Evolutionary conservation across 2,888 invertebrate genomes (phyloP).

Genomic region (Meta bourneti): DNA sequence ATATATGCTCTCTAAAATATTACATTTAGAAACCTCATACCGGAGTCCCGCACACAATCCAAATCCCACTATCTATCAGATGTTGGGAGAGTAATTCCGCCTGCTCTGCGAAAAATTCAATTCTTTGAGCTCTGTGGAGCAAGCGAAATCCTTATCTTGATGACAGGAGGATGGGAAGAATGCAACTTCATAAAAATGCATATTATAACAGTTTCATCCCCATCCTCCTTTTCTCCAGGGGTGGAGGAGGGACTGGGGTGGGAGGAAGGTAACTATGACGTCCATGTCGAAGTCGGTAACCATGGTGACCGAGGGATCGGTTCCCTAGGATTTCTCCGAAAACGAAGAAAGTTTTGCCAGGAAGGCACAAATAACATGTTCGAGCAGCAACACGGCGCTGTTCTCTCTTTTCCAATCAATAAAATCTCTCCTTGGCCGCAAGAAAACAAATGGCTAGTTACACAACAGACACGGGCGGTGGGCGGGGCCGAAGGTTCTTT

Average conservation of each 20-base stretch:
- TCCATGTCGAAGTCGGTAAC: slow-evolving; percentile 18
- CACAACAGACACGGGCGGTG: background rate
- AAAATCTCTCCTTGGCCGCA: slow-evolving; percentile 40
- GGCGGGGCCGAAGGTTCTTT: background rate
- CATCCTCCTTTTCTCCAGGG: slow-evolving; percentile 3
- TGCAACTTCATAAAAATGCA: slow-evolving; percentile 18
- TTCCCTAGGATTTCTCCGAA: slow-evolving; percentile 13
- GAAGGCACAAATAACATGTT: slow-evolving; percentile 53
- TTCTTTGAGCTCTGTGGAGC: background rate
- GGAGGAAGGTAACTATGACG: slow-evolving; percentile 13
- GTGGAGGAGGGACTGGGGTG: background rate
- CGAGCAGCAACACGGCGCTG: slow-evolving; percentile 10
- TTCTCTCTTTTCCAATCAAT: slow-evolving; percentile 58
- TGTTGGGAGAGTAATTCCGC: too few species aligned
- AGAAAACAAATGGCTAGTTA: slow-evolving; percentile 53
- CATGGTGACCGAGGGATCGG: slow-evolving; percentile 29
- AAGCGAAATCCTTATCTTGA: background rate
- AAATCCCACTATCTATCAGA: too few species aligned
- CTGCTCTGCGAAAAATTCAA: background rate
- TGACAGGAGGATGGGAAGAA: background rate
- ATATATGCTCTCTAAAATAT: background rate
- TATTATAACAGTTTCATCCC: background rate
- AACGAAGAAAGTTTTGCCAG: slow-evolving; percentile 36
- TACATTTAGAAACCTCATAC: too few species aligned
- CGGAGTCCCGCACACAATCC: too few species aligned